Evolutionary conservation across 1,140 invertebrate genomes (phyloP), one percentile per base, ranked within the genome.

Genomic region (Mylabris phalerata): DNA sequence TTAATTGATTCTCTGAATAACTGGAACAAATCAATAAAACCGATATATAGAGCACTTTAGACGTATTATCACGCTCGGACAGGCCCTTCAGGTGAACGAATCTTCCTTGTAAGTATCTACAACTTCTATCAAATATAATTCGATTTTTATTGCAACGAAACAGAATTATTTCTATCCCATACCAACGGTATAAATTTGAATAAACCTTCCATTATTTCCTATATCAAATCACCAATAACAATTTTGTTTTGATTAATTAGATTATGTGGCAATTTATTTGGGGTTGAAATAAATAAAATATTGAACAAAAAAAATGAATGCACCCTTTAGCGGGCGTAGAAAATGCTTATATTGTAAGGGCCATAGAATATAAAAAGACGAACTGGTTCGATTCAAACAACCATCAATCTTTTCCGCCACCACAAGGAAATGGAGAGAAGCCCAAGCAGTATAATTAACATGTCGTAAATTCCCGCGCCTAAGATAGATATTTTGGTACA

Each of bases 381-480:
- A 32, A 32, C 32, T 32, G 32, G 51, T 45, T 54, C 51, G 51
- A 54, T 54, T 54, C 51, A 46, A 54, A 46, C 42, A 46, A 46
- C 51, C 51, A 54, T 54, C 43, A 54, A 54, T 54, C 51, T 54
- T 54, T 26, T 45, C 51, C 42, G 51, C 51, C 43, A 46, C 43
- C 44, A 32, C 32, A 32, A 32, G 32, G 32, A 32, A 32, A 32
- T 32, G 45, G 51, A 54, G 51, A 54, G 51, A 54, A 43, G 46
- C 43, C 51, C 32, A 46, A 39, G 51, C 51, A 46, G 51, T 54
- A 54, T 54, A 54, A 54, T 54, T 54, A 54, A 54, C 51, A 54
- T 54, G 51, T 54, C 51, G 51, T 54, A 54, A 54, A 54, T 54
- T 54, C 42, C 51, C 32, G 25, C 32, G 40, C 43, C 51, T 46